Conservation (phyloP, 2,113 vertebrate genomes). For the Psittacara wagleri region DNA sequence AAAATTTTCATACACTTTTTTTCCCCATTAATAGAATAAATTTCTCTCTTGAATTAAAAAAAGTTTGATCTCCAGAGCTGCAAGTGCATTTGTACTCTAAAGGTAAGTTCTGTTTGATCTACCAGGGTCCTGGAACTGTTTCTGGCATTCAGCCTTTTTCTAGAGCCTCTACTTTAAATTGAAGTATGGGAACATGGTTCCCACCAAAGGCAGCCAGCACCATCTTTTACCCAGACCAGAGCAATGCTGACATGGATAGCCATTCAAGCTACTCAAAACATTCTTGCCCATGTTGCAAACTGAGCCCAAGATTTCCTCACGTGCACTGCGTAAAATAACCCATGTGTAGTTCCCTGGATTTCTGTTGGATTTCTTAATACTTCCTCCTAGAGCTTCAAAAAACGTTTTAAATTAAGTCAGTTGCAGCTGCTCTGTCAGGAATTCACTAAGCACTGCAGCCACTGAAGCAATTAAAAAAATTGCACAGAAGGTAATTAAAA, state of each 20-base stretch:
- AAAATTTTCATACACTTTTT: rapidly evolving
- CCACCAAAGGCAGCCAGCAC: neutral
- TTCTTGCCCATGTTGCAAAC: neutral
- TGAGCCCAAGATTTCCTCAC: neutral
- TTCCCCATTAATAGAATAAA: neutral
- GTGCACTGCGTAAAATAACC: neutral
- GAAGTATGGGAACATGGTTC: neutral
- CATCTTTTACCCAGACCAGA: neutral
- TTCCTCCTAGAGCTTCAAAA: slow-evolving; percentile 45
- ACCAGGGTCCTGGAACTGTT: neutral
- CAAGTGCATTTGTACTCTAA: neutral
- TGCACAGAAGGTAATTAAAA: slow-evolving; percentile 99
- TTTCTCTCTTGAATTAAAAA: neutral
- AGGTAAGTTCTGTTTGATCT: neutral
- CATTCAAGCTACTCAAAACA: neutral
- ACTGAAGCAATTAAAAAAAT: slow-evolving; percentile 85
- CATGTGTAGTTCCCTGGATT: neutral
- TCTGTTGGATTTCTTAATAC: slow-evolving; percentile 35
- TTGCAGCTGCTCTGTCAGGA: slow-evolving; percentile 81
- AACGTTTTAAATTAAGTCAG: slow-evolving; percentile 77
- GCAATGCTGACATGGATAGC: rapidly evolving
- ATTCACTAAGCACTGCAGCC: slow-evolving; percentile 77
- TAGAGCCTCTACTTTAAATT: neutral
- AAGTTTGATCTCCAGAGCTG: neutral
- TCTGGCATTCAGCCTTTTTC: neutral